Conservation (phyloP, 2,888 invertebrate genomes). For the Silvanus unidentatus region DNA sequence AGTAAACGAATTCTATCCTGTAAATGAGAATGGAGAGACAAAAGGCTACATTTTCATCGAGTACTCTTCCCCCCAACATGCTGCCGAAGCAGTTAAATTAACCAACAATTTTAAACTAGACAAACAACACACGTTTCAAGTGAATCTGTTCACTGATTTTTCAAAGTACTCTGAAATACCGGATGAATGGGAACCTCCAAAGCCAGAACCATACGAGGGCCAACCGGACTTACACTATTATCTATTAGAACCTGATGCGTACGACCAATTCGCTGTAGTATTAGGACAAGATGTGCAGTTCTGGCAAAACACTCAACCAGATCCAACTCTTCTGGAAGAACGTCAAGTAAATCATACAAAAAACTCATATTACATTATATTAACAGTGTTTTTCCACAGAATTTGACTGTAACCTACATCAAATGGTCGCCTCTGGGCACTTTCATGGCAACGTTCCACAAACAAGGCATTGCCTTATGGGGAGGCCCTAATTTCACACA, state of each 20-base stretch:
- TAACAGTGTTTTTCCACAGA: conserved; percentile 46
- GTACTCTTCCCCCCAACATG: conserved; percentile 75
- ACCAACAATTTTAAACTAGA: conserved; percentile 93
- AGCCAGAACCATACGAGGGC: conserved; percentile 82
- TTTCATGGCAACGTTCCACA: conserved; percentile 93
- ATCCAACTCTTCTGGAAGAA: conserved; percentile 76
- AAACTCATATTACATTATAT: conserved; percentile 40
- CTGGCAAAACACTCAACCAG: conserved; percentile 85
- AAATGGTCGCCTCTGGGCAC: conserved; percentile 98
- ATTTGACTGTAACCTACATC: conserved; percentile 94
- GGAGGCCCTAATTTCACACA: conserved; percentile 90
- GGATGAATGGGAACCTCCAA: conserved; percentile 89
- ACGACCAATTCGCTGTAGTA: conserved; percentile 91
- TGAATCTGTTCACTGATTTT: conserved; percentile 90
- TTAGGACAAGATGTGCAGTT: conserved; percentile 73
- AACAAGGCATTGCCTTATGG: conserved; percentile 94
- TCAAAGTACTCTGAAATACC: conserved; percentile 88
- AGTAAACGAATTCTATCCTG: conserved; percentile 84
- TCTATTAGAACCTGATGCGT: conserved; percentile 88
- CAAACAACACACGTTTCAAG: conserved; percentile 82
- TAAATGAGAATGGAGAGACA: conserved; percentile 74
- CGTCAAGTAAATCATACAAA: too few species aligned
- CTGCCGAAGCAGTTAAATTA: conserved; percentile 81
- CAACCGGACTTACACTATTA: conserved; percentile 91
- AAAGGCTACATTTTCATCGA: conserved; percentile 90